Evolutionary conservation across 2,888 invertebrate genomes (phyloP), one percentile per base, ranked within the genome.

Genomic region (Bombyx huttoni): DNA sequence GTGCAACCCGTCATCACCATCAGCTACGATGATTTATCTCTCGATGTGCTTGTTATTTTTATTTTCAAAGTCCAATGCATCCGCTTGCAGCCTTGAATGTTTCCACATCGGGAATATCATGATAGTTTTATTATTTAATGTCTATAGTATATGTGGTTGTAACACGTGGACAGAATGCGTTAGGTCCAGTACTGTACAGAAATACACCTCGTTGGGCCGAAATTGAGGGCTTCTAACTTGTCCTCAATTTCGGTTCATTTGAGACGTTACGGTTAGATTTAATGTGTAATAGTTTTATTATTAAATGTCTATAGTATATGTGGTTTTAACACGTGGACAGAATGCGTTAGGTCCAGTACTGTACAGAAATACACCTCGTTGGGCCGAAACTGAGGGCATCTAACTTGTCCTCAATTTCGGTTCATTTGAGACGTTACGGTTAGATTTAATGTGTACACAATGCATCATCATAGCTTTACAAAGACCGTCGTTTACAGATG

Each of bases 101-200:
- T 67, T 68, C 70, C 80, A 80, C 79, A 79, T 84, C 83, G 84
- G 79, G 76, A 86, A 86, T 87, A 84, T 80, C 78, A 81, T 80
- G 84, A 83, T 85, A 80, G 83, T 84, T 67, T 67, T 73, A 65
- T 57, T 64, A 68, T 65, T 56, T 54, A 58, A 49, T 49, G 34
- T 34, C 59, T 61, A 63, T 65, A 52, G 50, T 50, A 49, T 45
- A 47, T 47, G 48, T 46, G 49, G 50, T 62, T 53, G 58, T 67
- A 68, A 71, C 64, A 74, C 70, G 60, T 59, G 62, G 71, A 75
- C 74, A 73, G 78, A 80, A 84, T 78, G 76, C 70, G 68, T 67
- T 78, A 73, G 78, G 78, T 64, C 64, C 63, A 83, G 81, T 83
- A 81, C 75, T 73, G 80, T 82, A 82, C 72, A 73, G 76, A 52